Percentiles rank a stretch among this genome's conserved stretches.
Evolutionary conservation across 2,113 vertebrate species (phyloP).

Genomic region (Proterorhinus semilunaris): DNA sequence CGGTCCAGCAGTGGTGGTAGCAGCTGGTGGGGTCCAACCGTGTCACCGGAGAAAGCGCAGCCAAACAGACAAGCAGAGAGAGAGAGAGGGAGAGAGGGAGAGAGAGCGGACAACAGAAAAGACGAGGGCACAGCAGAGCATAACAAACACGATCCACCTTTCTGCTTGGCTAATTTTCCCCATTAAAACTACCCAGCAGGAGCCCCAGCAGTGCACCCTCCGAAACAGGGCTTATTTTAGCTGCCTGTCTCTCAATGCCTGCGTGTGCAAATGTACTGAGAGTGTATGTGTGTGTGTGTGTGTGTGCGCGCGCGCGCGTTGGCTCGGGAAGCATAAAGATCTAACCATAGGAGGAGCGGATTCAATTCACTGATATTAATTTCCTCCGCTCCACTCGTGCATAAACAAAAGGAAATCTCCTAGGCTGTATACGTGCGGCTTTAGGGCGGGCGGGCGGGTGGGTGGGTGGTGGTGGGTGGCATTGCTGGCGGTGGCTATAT

Average conservation of each 20-base stretch:
- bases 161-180: slow-evolving; percentile 97
- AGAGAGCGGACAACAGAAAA: slow-evolving; percentile 58
- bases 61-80: slow-evolving; percentile 64
- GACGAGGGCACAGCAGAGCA: slow-evolving; percentile 87
- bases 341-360: slow-evolving; percentile 70
- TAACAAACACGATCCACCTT: slow-evolving; percentile 98
- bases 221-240: slow-evolving; percentile 95
- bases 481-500: slow-evolving; percentile 36
- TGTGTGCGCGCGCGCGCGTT: slow-evolving; percentile 52
- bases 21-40: slow-evolving; percentile 68
- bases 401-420: slow-evolving; percentile 71
- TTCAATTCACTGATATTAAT: slow-evolving; percentile 76
- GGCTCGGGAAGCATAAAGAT: slow-evolving; percentile 63
- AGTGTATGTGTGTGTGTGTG: slow-evolving; percentile 33
- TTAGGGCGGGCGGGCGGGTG: neutral
- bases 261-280: slow-evolving; percentile 21
- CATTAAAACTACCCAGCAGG: slow-evolving; percentile 97
- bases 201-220: slow-evolving; percentile 86
- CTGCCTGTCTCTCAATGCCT: slow-evolving; percentile 80
- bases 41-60: slow-evolving; percentile 65
- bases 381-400: slow-evolving; percentile 66
- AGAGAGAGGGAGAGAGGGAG: slow-evolving; percentile 54
- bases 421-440: slow-evolving; percentile 13
- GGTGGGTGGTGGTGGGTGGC: slow-evolving; percentile 41
- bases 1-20: slow-evolving; percentile 44